Conservation (phyloP, 2,797 vertebrate species). For the Poecilia wingei region DNA sequence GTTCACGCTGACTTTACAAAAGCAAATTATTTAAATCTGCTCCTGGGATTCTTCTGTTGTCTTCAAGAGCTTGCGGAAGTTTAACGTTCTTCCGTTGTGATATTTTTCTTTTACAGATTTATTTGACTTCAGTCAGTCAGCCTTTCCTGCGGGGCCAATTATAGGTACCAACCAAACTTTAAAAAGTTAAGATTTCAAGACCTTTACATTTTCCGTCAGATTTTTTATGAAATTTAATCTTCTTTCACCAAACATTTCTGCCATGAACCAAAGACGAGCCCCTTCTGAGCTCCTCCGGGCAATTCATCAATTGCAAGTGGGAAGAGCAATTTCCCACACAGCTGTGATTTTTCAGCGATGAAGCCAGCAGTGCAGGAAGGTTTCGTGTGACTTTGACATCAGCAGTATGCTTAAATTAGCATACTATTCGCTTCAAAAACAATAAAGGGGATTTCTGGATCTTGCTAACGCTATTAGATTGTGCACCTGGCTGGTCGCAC, state of each 20-base stretch:
- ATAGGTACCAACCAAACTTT: neutral
- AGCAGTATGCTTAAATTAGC: neutral
- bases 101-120: neutral
- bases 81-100: neutral
- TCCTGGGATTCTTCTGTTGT: neutral
- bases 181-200: neutral
- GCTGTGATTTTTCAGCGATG: neutral
- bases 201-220: neutral
- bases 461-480: neutral
- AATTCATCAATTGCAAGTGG: neutral
- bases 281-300: neutral
- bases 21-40: neutral
- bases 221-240: neutral
- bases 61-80: neutral
- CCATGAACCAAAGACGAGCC: neutral
- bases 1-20: neutral
- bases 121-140: neutral
- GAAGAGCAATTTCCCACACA: neutral
- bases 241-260: neutral
- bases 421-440: neutral
- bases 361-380: neutral
- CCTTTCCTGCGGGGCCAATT: neutral
- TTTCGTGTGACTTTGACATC: neutral
- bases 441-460: neutral
- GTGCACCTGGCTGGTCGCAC: neutral